Conservation (phyloP, 2,797 vertebrate genomes). For the Tamandua tetradactyla region DNA sequence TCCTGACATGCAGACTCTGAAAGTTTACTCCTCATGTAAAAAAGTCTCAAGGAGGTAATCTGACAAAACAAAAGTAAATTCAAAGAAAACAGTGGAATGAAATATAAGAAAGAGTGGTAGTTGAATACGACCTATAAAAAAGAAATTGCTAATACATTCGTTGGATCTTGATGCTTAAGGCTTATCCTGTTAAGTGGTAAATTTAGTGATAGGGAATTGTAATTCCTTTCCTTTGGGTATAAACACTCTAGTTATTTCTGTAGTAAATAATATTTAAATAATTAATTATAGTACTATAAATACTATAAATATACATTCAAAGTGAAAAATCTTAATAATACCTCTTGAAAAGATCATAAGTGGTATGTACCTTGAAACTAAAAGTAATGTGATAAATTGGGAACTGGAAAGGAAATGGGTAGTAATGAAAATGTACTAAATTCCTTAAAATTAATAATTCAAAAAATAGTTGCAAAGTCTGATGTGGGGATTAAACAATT, state of each 20-base stretch:
- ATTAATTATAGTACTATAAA: background rate
- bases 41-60: background rate
- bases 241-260: background rate
- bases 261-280: constrained; percentile 13
- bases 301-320: background rate
- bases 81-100: background rate
- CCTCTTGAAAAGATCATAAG: constrained; percentile 23
- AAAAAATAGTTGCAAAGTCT: background rate
- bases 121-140: background rate
- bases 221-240: background rate
- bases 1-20: background rate
- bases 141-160: background rate
- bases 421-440: background rate
- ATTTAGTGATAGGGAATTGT: background rate
- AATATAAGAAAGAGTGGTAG: background rate
- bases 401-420: constrained; percentile 18
- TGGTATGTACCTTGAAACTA: constrained; percentile 26
- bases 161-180: background rate
- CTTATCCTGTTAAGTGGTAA: background rate
- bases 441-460: constrained; percentile 24
- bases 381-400: constrained; percentile 39
- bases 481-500: background rate
- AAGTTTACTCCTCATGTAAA: background rate
- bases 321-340: constrained; percentile 11
- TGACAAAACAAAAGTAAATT: constrained; percentile 7